A percentile compares a stretch with the other conserved stretches of the same genome.
These are phyloP conservation scores for Coenonympha arcania DNA, from an alignment of 2,888 invertebrate genomes.

Conservation along the genomic window DNA sequence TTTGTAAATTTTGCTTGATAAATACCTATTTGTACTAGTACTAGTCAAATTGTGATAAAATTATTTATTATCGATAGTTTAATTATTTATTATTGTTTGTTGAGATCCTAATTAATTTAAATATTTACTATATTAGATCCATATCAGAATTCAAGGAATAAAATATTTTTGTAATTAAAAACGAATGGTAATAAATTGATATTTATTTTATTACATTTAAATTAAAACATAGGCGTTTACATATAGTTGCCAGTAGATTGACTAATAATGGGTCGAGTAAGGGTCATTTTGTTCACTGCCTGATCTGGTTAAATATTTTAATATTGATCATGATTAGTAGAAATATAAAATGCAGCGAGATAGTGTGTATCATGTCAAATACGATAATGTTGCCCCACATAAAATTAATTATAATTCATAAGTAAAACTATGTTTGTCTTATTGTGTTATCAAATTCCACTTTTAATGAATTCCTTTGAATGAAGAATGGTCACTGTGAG, in stretches of 20 bases:
- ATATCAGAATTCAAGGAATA: neutral
- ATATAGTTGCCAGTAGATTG: too few relatives aligned
- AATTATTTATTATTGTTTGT: neutral
- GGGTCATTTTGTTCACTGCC: too few relatives aligned
- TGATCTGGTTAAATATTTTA: too few relatives aligned
- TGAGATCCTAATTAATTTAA: neutral
- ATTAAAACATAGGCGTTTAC: too few relatives aligned
- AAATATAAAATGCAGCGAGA: neutral
- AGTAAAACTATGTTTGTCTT: neutral
- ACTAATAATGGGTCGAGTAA: too few relatives aligned
- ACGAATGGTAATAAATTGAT: neutral
- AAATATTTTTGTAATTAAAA: conserved; percentile 1
- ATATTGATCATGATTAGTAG: too few relatives aligned
- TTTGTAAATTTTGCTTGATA: neutral
- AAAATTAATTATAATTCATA: neutral
- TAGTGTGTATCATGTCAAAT: neutral
- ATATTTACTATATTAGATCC: neutral
- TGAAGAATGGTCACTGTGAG: too few relatives aligned
- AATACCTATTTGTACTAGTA: neutral
- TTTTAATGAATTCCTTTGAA: too few relatives aligned
- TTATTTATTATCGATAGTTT: too few relatives aligned
- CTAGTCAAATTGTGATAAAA: neutral
- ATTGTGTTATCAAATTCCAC: too few relatives aligned
- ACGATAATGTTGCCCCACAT: neutral
- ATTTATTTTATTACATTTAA: too few relatives aligned